These are phyloP conservation scores for Ostrea denselamellosa DNA, from an alignment of 1,140 invertebrate species.

Conservation along the genomic window DNA sequence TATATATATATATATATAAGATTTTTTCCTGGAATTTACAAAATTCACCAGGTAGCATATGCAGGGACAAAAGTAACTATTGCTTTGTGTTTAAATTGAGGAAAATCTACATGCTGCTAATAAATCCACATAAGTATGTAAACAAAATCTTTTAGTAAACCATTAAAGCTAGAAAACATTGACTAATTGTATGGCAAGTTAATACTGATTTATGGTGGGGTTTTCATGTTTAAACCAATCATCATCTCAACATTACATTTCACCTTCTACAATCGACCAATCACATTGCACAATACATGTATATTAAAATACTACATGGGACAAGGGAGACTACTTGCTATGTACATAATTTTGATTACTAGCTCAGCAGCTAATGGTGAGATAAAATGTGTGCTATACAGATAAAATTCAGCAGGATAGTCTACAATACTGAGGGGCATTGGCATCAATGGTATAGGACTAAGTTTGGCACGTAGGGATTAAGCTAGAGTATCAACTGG, in stretches of 20 bases:
- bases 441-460: conserved; percentile 14
- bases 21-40: too few relatives aligned
- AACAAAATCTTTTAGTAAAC: too few relatives aligned
- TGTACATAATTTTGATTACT: conserved; percentile 32
- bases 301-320: not conserved
- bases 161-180: too few relatives aligned
- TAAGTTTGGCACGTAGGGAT: not conserved
- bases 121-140: not conserved
- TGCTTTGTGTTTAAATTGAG: not conserved
- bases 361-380: conserved; percentile 10
- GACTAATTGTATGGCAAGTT: not conserved
- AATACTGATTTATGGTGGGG: not conserved
- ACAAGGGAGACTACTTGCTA: not conserved
- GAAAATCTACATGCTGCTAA: not conserved
- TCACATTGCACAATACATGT: not conserved
- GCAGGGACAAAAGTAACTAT: not conserved
- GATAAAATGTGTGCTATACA: not conserved
- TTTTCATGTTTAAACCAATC: conserved; percentile 15
- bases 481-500: not conserved
- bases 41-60: not conserved
- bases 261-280: not conserved
- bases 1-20: not conserved
- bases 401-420: not conserved
- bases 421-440: conserved; percentile 3
- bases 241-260: not conserved